Base-by-base conservation (phyloP, 92 coral and sea anemone genomes). In the Epizoanthus scotinus region DNA sequence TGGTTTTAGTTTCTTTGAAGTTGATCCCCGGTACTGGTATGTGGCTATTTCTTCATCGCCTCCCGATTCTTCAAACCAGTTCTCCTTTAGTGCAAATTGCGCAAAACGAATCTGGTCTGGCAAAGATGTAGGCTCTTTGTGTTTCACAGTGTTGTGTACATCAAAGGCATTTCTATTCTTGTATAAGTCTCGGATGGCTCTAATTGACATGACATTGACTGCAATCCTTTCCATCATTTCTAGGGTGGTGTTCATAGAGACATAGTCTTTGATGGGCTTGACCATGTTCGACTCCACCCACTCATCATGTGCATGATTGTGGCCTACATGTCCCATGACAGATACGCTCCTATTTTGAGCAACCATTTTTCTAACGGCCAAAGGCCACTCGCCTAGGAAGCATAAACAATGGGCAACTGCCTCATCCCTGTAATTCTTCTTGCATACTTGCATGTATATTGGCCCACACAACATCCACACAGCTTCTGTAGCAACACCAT, bases 191-290 rank as follows among this genome's bases (percentile, higher is more conserved):
- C 65, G 31, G 15, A 60, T 60, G 65, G 28, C 17, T 24, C 65
- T 60, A 24, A 60, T 60, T 5, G 14, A 8, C 34, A 60, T 24
- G 14, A 60, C 65, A 60, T 60, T 60, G 8, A 60, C 65, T 0
- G 65, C 65, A 60, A 60, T 60, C 65, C 65, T 60, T 24, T 60
- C 65, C 65, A 60, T 60, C 65, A 60, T 60, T 15, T 60, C 65
- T 24, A 60, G 34, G 15, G 34, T 24, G 31, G 65, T 60, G 65
- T 60, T 60, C 65, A 60, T 60, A 14, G 65, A 60, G 28, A 60
- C 65, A 24, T 60, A 60, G 17, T 60, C 65, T 15, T 60, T 24
- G 31, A 24, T 60, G 12, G 65, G 65, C 14, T 60, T 10, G 13
- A 59, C 63, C 63, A 59, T 59, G 63, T 59, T 59, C 10, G 63